Conservation (phyloP, 2,113 vertebrate species). For the Buteo buteo region DNA sequence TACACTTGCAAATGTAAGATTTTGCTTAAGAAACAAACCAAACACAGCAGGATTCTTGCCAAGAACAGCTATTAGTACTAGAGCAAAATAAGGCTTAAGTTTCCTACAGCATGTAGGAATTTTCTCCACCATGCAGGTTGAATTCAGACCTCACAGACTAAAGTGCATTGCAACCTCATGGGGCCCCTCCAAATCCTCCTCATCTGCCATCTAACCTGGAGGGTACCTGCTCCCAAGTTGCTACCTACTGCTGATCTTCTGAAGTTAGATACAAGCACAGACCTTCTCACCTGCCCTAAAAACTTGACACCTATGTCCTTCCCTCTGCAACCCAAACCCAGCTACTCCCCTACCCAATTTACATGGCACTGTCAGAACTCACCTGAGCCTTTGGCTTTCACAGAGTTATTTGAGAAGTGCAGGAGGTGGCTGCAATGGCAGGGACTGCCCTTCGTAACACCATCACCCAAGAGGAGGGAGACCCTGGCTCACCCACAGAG, state of each 20-base stretch:
- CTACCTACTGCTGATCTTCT: background rate
- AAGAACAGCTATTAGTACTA: background rate
- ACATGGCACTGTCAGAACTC: background rate
- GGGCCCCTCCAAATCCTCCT: background rate
- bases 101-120: background rate
- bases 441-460: background rate
- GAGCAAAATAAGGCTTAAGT: background rate
- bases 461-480: background rate
- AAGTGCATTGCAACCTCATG: rapidly evolving
- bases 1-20: background rate
- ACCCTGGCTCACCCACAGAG: background rate
- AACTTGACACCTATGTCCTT: no score
- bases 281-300: no score
- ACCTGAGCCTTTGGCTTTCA: background rate
- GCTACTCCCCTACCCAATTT: background rate
- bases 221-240: background rate
- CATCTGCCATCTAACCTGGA: background rate
- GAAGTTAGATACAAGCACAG: background rate
- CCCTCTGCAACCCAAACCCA: background rate
- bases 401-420: rapidly evolving
- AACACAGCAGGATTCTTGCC: background rate
- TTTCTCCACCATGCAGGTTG: background rate
- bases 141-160: background rate
- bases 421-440: background rate
- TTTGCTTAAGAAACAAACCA: background rate